Evolutionary conservation across 2,113 vertebrate species (phyloP).

Genomic region (Hydrochoerus hydrochaeris): DNA sequence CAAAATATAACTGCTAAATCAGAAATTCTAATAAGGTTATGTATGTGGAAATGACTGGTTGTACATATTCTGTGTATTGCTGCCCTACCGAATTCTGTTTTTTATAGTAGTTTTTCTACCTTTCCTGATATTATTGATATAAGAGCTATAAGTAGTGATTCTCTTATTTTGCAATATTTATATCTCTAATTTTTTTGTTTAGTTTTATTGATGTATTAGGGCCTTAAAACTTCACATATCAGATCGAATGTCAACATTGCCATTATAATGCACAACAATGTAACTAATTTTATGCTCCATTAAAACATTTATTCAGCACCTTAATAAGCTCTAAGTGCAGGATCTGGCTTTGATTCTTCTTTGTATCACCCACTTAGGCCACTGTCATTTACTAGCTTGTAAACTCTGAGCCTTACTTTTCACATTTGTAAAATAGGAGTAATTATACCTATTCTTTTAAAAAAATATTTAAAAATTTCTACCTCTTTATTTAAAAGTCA

Average conservation of each 20-base stretch:
- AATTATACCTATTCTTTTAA: too few species aligned
- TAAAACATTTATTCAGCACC: neutral
- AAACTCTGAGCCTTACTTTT: conserved; percentile 9
- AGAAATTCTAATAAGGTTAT: neutral
- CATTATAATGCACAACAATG: neutral
- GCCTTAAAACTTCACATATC: neutral
- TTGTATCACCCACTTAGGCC: neutral
- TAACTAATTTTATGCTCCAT: neutral
- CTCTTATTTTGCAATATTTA: neutral
- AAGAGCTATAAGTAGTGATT: neutral
- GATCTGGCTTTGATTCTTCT: neutral
- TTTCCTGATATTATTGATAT: neutral
- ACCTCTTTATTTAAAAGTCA: conserved; percentile 86
- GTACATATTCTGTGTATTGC: neutral
- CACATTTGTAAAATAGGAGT: conserved; percentile 24
- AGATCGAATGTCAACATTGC: neutral
- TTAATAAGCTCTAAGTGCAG: neutral
- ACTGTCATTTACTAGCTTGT: neutral
- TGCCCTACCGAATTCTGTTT: neutral
- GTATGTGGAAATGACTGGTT: neutral
- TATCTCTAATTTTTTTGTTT: neutral
- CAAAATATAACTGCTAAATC: neutral
- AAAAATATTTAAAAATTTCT: too few species aligned
- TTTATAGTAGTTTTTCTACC: neutral
- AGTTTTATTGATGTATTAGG: conserved; percentile 6